Evolutionary conservation across 2,888 invertebrate species (phyloP).

Genomic region (Lithodes maja): DNA sequence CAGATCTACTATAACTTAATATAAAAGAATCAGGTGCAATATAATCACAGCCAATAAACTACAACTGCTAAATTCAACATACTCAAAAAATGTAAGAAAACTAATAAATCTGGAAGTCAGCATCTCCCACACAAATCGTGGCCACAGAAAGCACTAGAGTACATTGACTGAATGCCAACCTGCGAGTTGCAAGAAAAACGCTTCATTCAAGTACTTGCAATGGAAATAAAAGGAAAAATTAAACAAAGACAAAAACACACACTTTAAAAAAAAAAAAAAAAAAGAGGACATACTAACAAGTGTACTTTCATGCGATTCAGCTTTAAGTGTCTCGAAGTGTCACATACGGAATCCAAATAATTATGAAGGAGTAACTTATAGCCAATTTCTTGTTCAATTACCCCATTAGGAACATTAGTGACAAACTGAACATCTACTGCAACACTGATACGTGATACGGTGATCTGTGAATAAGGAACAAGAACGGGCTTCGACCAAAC

Average conservation of each 20-base stretch:
- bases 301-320: constrained; percentile 51
- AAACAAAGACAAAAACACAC: not conserved
- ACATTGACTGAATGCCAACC: not conserved
- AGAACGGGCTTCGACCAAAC: constrained; percentile 7
- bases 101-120: not conserved
- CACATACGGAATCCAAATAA: constrained; percentile 26
- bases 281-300: not conserved
- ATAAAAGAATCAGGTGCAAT: too few relatives aligned
- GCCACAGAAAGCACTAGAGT: not conserved
- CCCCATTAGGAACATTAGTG: constrained; percentile 23
- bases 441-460: not conserved
- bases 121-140: not conserved
- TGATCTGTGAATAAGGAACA: constrained; percentile 25
- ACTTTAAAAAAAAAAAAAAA: constrained; percentile 38
- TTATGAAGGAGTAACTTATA: constrained; percentile 41
- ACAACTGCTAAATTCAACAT: not conserved
- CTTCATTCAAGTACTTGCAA: constrained; percentile 49
- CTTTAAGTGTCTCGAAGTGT: constrained; percentile 41
- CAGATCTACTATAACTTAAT: too few relatives aligned
- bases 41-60: not conserved
- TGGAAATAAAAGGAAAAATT: not conserved
- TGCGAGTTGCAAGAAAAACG: constrained; percentile 17
- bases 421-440: not conserved
- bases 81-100: not conserved
- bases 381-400: constrained; percentile 46